phyloP scores from a whole-genome alignment of 2,888 invertebrate genomes.

The Thymelicus acteon region DNA sequence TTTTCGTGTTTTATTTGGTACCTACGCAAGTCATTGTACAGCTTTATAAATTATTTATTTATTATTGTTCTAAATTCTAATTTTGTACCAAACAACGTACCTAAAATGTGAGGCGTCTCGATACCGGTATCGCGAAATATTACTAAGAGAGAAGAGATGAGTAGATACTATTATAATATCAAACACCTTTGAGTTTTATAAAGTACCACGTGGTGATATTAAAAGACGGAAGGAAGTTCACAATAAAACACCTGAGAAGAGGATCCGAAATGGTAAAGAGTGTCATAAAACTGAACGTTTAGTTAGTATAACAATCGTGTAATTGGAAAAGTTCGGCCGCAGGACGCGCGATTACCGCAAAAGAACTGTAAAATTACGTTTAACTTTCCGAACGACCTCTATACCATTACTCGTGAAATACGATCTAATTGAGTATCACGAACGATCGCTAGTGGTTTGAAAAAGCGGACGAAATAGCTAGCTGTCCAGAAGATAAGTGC shows the following conservation, averaged over 20 bases:
- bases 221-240: background rate
- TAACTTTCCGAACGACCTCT: conserved; percentile 32
- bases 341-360: conserved; percentile 19
- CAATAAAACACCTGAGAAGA: conserved; percentile 7
- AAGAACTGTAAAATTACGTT: conserved; percentile 35
- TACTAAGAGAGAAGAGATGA: no score
- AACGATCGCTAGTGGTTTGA: conserved; percentile 23
- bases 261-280: conserved; percentile 3
- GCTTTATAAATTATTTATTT: no score
- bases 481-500: conserved; percentile 23
- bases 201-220: background rate
- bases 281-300: conserved; percentile 20
- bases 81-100: no score
- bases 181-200: background rate
- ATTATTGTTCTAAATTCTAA: no score
- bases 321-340: conserved; percentile 31
- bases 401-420: conserved; percentile 40
- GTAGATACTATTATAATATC: no score
- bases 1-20: no score
- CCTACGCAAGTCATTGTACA: no score
- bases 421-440: conserved; percentile 39
- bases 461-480: conserved; percentile 28
- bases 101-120: no score
- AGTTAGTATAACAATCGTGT: conserved; percentile 27
- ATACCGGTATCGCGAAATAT: no score